These are phyloP conservation scores for Acrossocheilus wenchowensis DNA, from an alignment of 2,797 vertebrate species.

Conservation along the genomic window DNA sequence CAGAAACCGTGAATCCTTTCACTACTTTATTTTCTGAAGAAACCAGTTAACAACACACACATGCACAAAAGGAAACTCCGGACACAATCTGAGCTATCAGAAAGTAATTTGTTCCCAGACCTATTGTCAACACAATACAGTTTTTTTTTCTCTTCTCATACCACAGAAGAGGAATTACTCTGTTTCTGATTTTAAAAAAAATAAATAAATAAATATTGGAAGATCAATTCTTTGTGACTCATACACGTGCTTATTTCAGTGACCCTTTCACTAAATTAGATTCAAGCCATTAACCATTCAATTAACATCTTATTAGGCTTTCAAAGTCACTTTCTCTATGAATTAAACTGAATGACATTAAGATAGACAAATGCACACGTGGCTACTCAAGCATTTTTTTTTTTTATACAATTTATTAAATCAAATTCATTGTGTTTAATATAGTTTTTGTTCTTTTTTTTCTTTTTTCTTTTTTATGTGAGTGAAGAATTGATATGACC, in stretches of 20 bases:
- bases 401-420: neutral
- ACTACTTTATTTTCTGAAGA: conserved; percentile 46
- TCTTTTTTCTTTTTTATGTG: neutral
- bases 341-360: conserved; percentile 13
- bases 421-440: neutral
- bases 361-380: neutral
- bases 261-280: conserved; percentile 26
- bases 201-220: neutral
- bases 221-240: neutral
- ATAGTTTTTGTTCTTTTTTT: neutral
- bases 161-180: conserved; percentile 35
- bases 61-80: conserved; percentile 39
- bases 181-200: neutral
- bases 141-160: neutral
- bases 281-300: conserved; percentile 20
- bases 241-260: neutral
- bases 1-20: conserved; percentile 43
- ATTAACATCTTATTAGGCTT: conserved; percentile 34
- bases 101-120: conserved; percentile 56
- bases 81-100: conserved; percentile 52
- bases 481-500: neutral
- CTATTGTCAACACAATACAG: conserved; percentile 46
- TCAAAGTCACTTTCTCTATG: conserved; percentile 21
- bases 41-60: conserved; percentile 46
- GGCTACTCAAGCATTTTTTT: neutral